Evolutionary conservation across 2,797 vertebrate genomes (phyloP).

Genomic region (Sternarchorhynchus goeldii): DNA sequence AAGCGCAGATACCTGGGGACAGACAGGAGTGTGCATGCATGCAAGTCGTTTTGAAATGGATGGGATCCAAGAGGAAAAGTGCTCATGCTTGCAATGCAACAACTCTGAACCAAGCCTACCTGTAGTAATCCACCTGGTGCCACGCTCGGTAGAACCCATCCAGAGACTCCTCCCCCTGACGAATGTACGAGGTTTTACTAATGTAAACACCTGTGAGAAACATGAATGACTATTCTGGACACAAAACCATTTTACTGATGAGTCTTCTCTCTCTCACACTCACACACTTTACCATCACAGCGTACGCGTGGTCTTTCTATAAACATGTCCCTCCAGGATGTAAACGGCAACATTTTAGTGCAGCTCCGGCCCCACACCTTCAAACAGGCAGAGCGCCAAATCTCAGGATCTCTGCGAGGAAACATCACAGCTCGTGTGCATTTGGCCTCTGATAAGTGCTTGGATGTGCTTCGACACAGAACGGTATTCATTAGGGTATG

Average conservation of each 20-base stretch:
- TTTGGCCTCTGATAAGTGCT: not conserved
- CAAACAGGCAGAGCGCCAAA: constrained; percentile 93
- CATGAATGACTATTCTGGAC: not conserved
- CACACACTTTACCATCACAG: constrained; percentile 85
- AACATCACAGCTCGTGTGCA: not conserved
- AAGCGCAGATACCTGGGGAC: constrained; percentile 90
- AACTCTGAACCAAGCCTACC: constrained; percentile 72
- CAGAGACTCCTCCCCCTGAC: constrained; percentile 95
- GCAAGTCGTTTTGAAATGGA: not conserved
- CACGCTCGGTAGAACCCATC: constrained; percentile 98
- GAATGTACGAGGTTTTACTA: constrained; percentile 96
- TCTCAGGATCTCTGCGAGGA: constrained; percentile 89
- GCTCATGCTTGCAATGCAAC: not conserved
- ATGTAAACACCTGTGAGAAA: constrained; percentile 87
- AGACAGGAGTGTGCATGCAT: constrained; percentile 14
- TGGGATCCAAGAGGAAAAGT: not conserved
- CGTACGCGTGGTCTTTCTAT: constrained; percentile 91
- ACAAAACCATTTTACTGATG: not conserved
- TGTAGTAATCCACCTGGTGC: constrained; percentile 99
- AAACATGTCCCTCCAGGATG: constrained; percentile 98
- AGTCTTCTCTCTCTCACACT: not conserved
- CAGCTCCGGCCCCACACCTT: constrained; percentile 94
- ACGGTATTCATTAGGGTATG: no score
- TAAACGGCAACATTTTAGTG: constrained; percentile 86
- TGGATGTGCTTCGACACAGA: no score